Base-by-base conservation (phyloP, 1,140 invertebrate species). In the Aphelenchoides fujianensis region DNA sequence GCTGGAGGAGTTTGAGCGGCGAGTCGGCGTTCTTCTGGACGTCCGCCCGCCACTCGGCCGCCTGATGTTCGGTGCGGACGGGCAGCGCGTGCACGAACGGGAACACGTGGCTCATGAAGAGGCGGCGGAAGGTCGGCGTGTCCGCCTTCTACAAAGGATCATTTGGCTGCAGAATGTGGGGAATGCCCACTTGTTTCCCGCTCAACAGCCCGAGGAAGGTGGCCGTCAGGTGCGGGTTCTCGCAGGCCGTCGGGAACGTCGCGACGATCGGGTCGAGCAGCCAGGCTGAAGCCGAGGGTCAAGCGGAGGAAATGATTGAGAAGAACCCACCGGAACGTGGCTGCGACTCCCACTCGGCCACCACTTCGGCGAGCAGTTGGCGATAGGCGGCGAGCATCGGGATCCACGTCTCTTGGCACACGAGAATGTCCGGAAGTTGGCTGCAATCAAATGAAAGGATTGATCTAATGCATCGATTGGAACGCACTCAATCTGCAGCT, bases 31-130 rank as follows among this genome's bases (percentile, higher is more conserved):
- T 66, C 2, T 66, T 37, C 32, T 66, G n/a, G 16, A 66, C 12
- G 12, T 30, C 53, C 9, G n/a, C 12, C 16, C 31, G 36, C 2
- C 32, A 66, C 12, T 66, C 63, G 32, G 37, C 30, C 16, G 53
- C n/a, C 32, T 36, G 31, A 27, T 66, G 12, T 12, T 66, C 63
- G 32, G 37, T 35, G 19, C n/a, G n/a, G 30, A 31, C n/a, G 1
- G 1, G 31, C 28, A 66, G 32, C 31, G 34, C 53, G 7, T 76
- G 52, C 0, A 67, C 23, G 19, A 79, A 30, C 1, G 74, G 74
- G 35, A 78, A 34, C 0, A 75, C 52, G 52, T 70, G 78, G 16
- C 73, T 32, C 73, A 70, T 78, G 53, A 66, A 75, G n/a, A 74
- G 27, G 0, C 41, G 27, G 2, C 74, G 68, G 32, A 75, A 75